Evolutionary conservation across 1,140 invertebrate species (phyloP).

Genomic region (Galendromus occidentalis): DNA sequence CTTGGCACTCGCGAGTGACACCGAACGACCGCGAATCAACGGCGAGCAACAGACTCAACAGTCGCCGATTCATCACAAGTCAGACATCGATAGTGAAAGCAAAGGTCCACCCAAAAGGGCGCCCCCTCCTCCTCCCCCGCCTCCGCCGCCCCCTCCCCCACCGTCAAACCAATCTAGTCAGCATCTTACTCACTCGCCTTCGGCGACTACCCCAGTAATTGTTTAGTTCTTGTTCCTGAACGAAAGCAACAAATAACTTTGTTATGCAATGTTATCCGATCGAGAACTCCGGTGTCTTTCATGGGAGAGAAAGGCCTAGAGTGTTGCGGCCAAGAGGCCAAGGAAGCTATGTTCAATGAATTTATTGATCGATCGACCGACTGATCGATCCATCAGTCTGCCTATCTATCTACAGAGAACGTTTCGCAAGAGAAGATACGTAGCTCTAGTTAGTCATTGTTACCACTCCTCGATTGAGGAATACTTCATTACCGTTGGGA

Average conservation of each 20-base stretch:
- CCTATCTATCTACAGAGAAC: background rate
- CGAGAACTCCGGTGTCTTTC: background rate
- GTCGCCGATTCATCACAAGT: too few species aligned
- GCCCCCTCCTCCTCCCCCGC: background rate
- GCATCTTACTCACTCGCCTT: too few species aligned
- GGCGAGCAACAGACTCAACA: too few species aligned
- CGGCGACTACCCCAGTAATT: background rate
- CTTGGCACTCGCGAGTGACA: too few species aligned
- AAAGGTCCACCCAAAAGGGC: conserved; percentile 10
- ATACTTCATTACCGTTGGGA: background rate
- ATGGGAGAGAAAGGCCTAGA: background rate
- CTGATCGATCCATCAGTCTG: background rate
- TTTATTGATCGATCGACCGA: background rate
- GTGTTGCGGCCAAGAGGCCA: background rate
- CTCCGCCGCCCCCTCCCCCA: background rate
- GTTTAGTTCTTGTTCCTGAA: background rate
- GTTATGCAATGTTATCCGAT: background rate
- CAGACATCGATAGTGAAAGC: background rate
- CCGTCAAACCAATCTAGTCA: conserved; percentile 10
- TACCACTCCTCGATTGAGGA: background rate
- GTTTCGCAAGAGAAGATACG: background rate
- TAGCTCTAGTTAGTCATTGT: background rate
- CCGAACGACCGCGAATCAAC: too few species aligned
- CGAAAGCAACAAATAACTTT: background rate
- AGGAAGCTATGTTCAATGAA: too few species aligned